Evolutionary conservation across 2,888 invertebrate species (phyloP).

Genomic region (Choreutis nemorana): DNA sequence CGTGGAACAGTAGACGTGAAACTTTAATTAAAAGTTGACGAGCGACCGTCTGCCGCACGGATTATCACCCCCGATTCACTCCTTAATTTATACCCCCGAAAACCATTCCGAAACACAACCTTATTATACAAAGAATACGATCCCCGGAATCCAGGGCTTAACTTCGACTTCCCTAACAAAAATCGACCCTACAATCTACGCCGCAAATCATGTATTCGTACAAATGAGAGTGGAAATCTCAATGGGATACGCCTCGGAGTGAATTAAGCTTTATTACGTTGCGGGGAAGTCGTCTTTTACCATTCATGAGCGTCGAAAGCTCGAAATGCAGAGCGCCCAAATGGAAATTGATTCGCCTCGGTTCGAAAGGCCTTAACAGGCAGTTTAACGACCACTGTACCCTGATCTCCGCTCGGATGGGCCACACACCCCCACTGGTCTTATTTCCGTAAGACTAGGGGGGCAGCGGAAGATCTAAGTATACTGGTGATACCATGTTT

Average conservation of each 20-base stretch:
- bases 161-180: slow-evolving; percentile 15
- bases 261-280: slow-evolving; percentile 39
- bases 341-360: slow-evolving; percentile 54
- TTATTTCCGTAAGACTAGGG: slow-evolving; percentile 12
- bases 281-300: slow-evolving; percentile 25
- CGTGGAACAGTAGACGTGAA: slow-evolving; percentile 14
- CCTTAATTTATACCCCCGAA: slow-evolving; percentile 9
- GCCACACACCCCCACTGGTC: slow-evolving; percentile 19
- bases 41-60: slow-evolving; percentile 19
- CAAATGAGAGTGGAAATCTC: slow-evolving; percentile 39
- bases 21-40: slow-evolving; percentile 48
- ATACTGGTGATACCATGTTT: slow-evolving; percentile 19
- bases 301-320: slow-evolving; percentile 14
- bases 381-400: slow-evolving; percentile 16
- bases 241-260: slow-evolving; percentile 24
- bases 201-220: slow-evolving; percentile 57
- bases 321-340: slow-evolving; percentile 27
- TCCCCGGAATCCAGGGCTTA: slow-evolving; percentile 8
- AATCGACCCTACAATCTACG: slow-evolving; percentile 31
- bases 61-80: slow-evolving; percentile 14
- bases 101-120: slow-evolving; percentile 18
- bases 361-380: slow-evolving; percentile 42
- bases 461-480: slow-evolving; percentile 21
- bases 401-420: slow-evolving; percentile 25
- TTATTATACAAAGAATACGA: slow-evolving; percentile 21